Conservation (phyloP, 2,113 vertebrate species). For the Catharus fuscescens region DNA sequence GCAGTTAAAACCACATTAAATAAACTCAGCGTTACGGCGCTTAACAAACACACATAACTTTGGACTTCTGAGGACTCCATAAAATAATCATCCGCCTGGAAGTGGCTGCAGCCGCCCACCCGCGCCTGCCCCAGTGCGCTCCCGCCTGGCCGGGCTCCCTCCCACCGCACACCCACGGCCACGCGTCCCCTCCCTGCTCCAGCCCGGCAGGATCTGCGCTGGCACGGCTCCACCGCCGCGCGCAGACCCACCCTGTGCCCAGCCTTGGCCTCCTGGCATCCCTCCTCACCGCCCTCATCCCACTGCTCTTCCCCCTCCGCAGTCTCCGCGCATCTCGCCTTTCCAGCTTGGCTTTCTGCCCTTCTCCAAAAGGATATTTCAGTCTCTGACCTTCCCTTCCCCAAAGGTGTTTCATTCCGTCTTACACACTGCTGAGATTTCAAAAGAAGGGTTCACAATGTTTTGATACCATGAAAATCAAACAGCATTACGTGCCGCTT, state of each 20-base stretch:
- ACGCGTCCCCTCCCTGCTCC: neutral
- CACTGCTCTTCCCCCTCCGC: neutral
- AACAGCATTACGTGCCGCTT: neutral
- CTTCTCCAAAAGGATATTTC: neutral
- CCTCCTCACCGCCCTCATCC: neutral
- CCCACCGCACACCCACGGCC: neutral
- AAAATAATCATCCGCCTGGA: constrained; percentile 69
- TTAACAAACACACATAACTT: constrained; percentile 79
- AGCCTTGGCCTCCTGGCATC: neutral
- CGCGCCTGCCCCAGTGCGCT: neutral
- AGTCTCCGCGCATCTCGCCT: neutral
- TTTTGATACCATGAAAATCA: neutral
- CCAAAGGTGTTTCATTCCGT: neutral
- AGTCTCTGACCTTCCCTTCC: neutral
- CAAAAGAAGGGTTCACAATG: neutral
- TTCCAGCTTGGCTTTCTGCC: neutral
- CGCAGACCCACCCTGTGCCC: neutral
- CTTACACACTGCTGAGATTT: neutral
- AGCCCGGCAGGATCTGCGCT: neutral
- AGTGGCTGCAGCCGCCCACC: neutral
- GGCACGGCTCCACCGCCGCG: neutral
- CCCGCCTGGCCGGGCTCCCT: neutral
- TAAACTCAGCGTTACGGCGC: constrained; percentile 79
- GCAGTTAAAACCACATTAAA: constrained; percentile 85
- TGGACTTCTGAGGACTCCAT: constrained; percentile 77